These are phyloP conservation scores for Tholera decimalis DNA, from an alignment of 2,888 invertebrate genomes.

Conservation along the genomic window DNA sequence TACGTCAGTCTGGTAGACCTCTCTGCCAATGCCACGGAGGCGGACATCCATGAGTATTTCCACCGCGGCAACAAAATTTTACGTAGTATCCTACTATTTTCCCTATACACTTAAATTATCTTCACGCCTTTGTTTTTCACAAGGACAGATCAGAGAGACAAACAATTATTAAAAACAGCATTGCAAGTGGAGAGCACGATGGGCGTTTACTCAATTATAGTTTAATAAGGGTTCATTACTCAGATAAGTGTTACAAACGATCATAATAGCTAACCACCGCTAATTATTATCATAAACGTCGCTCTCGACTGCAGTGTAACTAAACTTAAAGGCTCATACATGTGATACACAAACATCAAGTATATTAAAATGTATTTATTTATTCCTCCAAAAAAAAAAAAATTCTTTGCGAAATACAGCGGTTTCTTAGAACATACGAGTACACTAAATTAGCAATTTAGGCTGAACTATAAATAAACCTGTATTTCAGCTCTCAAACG, in stretches of 20 bases:
- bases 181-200: conserved; percentile 10
- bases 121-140: not conserved
- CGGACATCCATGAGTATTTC: too few species aligned
- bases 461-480: too few species aligned
- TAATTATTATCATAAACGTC: conserved; percentile 72
- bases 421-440: too few species aligned
- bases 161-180: not conserved
- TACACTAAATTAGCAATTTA: too few species aligned
- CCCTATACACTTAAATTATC: not conserved
- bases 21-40: too few species aligned
- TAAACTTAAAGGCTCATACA: too few species aligned
- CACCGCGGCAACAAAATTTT: not conserved
- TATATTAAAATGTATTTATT: too few species aligned
- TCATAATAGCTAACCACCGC: conserved; percentile 68
- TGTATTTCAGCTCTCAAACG: too few species aligned
- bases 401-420: too few species aligned
- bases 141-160: not conserved
- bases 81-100: not conserved
- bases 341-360: too few species aligned
- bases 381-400: too few species aligned
- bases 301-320: conserved; percentile 41
- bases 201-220: conserved; percentile 58
- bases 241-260: conserved; percentile 55
- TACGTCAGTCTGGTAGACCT: too few species aligned
- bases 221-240: conserved; percentile 59